phyloP scores from a whole-genome alignment of 2,113 vertebrate genomes.

The Leptosomus discolor region DNA sequence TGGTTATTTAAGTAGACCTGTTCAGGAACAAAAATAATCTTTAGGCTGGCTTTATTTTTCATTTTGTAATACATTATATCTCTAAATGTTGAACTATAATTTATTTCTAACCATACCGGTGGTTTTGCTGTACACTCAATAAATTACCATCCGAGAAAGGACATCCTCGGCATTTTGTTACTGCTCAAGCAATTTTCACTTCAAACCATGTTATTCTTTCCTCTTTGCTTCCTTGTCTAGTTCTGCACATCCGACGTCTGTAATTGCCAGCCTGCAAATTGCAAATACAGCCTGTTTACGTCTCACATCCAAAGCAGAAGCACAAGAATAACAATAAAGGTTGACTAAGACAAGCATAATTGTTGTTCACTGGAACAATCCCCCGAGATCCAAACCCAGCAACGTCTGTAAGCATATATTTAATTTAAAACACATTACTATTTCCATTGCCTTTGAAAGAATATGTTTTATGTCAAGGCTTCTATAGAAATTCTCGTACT shows the following conservation, averaged over 20 bases:
- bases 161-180: not conserved
- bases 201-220: not conserved
- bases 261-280: not conserved
- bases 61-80: not conserved
- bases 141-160: not conserved
- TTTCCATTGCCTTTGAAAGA: not conserved
- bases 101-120: not conserved
- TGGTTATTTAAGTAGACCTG: not conserved
- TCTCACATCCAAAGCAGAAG: not conserved
- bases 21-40: not conserved
- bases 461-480: not conserved
- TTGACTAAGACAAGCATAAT: not conserved
- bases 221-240: not conserved
- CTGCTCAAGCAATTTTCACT: constrained; percentile 14
- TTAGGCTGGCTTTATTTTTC: not conserved
- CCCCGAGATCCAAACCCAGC: not conserved
- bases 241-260: not conserved
- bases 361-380: not conserved
- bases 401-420: not conserved
- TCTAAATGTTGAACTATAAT: not conserved
- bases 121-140: not conserved
- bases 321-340: not conserved
- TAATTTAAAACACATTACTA: not conserved
- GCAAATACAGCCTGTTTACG: not conserved
- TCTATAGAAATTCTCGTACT: not conserved